Percentiles rank a stretch among this genome's conserved stretches.
Conservation (phyloP, 1,140 invertebrate genomes). For the Patella vulgata region DNA sequence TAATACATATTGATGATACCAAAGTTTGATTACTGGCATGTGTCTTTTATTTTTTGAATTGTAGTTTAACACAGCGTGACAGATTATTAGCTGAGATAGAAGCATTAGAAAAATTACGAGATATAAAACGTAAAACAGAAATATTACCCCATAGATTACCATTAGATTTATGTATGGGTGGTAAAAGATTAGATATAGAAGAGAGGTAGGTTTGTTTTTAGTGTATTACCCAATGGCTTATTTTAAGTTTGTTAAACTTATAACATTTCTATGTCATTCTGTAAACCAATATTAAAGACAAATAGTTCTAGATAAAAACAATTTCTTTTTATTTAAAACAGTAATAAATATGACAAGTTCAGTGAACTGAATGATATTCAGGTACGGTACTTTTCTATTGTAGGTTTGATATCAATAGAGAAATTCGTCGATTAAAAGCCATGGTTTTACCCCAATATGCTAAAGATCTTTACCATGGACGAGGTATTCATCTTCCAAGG, state of each 20-base stretch:
- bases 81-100: slow-evolving; percentile 52
- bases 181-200: slow-evolving; percentile 55
- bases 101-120: slow-evolving; percentile 54
- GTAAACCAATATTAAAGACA: background rate
- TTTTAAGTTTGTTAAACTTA: background rate
- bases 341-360: background rate
- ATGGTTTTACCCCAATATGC: slow-evolving; percentile 50
- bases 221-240: too few relatives aligned
- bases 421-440: slow-evolving; percentile 49
- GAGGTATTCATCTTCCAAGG: slow-evolving; percentile 48
- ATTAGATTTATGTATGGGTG: slow-evolving; percentile 58
- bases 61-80: slow-evolving; percentile 52
- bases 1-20: too few relatives aligned
- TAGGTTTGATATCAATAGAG: slow-evolving; percentile 50
- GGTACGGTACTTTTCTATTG: too few relatives aligned
- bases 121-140: slow-evolving; percentile 48
- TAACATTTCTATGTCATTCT: background rate
- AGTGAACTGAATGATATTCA: too few relatives aligned
- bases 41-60: background rate
- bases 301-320: background rate
- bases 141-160: slow-evolving; percentile 56
- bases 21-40: background rate
- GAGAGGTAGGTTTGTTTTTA: slow-evolving; percentile 44
- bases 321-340: background rate
- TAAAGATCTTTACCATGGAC: slow-evolving; percentile 50